Base-by-base conservation (phyloP, 2,888 invertebrate genomes). In the Ernsta delagoae region DNA sequence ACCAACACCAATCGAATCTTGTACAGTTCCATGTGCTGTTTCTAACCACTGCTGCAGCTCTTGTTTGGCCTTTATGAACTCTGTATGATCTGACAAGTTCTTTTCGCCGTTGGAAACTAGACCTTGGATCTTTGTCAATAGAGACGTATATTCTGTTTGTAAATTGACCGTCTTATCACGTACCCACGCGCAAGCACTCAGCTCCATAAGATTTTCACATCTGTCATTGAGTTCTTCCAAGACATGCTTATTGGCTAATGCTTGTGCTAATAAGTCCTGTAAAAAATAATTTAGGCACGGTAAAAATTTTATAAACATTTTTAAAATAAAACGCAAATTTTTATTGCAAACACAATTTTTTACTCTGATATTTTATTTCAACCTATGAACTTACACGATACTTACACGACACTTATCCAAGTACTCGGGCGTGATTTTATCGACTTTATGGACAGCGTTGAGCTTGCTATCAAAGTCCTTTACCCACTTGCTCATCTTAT, bases 11-110 rank as follows among this genome's bases (percentile, higher is more conserved):
- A 96, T 94, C 77, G 98, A 98, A 74, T 97, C 96, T 79, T 97
- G 96, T 0, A 99, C 95, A 4, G 96, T 96, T 41, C 97, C 96
- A 76, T 97, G 96, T 39, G 97, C 97, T 48, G 96, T 95, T 69
- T 96, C 95, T 36, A 98, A 90, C 98, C 98, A 99, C 70, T 95
- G 94, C 74, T 97, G 96, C 76, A 98, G 94, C 77, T 97, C 96
- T 71, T 96, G 95, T 81, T 98, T 97, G 16, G 97, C 97, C 78
- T 97, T 97, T 6, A 97, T 94, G 85, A 98, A 98, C 82, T 98
- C 98, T 0, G 97, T 97, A 81, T 98, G 98, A 84, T 98, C 98
- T 0, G 97, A 97, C 0, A 98, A 91, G 85, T 97, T 98, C 91
- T 98, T 98, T 83, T 98, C 98, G 9, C 98, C 96, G 82, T 96